Evolutionary conservation across 2,113 vertebrate genomes (phyloP).

Genomic region (Caranx melampygus): DNA sequence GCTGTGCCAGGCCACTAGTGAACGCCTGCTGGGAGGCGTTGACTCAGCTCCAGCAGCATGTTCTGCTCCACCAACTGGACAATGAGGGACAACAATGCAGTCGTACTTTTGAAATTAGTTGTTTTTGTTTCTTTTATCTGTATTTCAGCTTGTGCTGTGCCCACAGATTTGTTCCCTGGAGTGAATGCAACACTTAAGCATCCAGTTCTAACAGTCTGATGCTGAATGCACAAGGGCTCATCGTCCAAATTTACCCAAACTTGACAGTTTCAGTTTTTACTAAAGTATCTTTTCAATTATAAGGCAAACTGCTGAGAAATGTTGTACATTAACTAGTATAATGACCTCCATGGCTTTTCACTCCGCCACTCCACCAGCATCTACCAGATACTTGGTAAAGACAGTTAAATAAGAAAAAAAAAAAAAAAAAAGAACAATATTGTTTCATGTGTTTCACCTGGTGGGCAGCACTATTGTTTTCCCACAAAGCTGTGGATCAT

Average conservation of each 20-base stretch:
- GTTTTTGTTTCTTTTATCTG: not conserved
- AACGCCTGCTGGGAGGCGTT: slow-evolving; percentile 52
- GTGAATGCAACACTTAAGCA: not conserved
- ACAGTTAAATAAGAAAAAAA: too few species aligned
- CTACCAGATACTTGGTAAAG: too few species aligned
- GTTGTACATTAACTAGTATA: not conserved
- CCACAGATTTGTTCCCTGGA: not conserved
- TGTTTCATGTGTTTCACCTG: too few species aligned
- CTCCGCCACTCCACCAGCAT: not conserved
- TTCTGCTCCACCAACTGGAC: slow-evolving; percentile 66
- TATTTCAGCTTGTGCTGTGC: not conserved
- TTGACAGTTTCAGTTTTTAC: not conserved
- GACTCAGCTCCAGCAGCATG: slow-evolving; percentile 50
- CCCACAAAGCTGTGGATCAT: too few species aligned
- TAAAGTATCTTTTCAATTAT: not conserved
- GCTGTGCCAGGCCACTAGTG: slow-evolving; percentile 27
- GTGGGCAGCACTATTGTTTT: too few species aligned
- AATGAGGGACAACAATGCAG: slow-evolving; percentile 48
- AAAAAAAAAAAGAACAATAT: too few species aligned
- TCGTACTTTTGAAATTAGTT: slow-evolving; percentile 7
- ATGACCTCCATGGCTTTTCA: too few species aligned
- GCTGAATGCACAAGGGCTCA: too few species aligned
- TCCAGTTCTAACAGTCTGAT: too few species aligned
- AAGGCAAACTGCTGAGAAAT: not conserved
- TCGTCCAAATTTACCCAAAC: too few species aligned